These are phyloP conservation scores for Malthinus flaveolus DNA, from an alignment of 2,888 invertebrate species.

Conservation along the genomic window DNA sequence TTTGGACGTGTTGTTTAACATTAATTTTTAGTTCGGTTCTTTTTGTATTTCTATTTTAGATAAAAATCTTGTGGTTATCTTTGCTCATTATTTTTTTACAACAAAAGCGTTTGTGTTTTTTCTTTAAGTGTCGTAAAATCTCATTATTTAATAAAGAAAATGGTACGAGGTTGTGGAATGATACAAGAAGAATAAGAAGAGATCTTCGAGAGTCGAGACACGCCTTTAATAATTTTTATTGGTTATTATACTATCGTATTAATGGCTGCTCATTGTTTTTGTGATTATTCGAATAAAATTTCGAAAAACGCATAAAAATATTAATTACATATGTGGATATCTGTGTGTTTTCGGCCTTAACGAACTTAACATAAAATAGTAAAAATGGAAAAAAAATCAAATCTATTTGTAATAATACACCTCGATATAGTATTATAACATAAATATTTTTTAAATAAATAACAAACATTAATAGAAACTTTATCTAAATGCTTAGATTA, in stretches of 20 bases:
- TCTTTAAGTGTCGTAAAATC: slow-evolving; percentile 6
- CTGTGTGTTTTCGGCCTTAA: no score
- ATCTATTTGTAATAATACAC: slow-evolving; percentile 3
- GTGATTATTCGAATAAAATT: no score
- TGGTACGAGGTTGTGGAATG: background rate
- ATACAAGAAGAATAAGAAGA: background rate
- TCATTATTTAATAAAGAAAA: slow-evolving; percentile 6
- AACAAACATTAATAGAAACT: slow-evolving; percentile 27
- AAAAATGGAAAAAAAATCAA: no score
- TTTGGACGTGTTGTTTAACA: slow-evolving; percentile 40
- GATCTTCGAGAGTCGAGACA: no score
- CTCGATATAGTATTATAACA: slow-evolving; percentile 22
- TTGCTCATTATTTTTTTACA: slow-evolving; percentile 6
- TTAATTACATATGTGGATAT: no score
- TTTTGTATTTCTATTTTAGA: slow-evolving; percentile 31
- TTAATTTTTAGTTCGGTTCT: slow-evolving; percentile 42
- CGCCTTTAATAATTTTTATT: no score
- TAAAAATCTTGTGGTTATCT: slow-evolving; percentile 26
- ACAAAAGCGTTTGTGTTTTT: slow-evolving; percentile 16
- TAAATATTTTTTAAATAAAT: slow-evolving; percentile 25
- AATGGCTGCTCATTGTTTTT: no score
- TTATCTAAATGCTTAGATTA: slow-evolving; percentile 24
- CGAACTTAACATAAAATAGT: no score
- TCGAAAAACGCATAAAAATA: no score
- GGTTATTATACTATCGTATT: no score